Evolutionary conservation across 2,888 invertebrate species (phyloP), one percentile per base, ranked within the genome.

Genomic region (Amblyjoppa fuscipennis): DNA sequence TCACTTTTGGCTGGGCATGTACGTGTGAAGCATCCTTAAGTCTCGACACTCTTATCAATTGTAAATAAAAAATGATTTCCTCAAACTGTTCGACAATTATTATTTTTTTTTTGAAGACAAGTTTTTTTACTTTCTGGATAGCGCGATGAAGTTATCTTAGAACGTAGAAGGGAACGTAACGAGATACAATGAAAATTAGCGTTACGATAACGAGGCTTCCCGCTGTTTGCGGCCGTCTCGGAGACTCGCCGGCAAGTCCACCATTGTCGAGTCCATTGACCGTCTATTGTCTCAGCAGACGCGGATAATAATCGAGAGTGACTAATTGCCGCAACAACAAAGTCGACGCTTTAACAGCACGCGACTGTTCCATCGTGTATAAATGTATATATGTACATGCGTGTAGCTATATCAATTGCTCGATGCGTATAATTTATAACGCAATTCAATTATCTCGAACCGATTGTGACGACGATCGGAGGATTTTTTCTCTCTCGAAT

Each of bases 271-370:
- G 79, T 82, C 75, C 85, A 79, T 82, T 85, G 82, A 79, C 79
- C 75, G 75, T 56, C 79, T 38, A 82, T 82, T 85, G 82, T 85
- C 81, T 68, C 59, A 5, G 56, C 38, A 49, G 53, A 71, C 61
- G 34, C 25, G 59, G n/a, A 76, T 66, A 74, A 75, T 85, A 75
- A 79, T 85, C 64, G 68, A 59, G 56, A 74, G 31, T 81, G 81
- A 82, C 31, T 76, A 79, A 79, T 76, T 82, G 79, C 51, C 75
- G 66, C 59, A 31, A 59, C 75, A 59, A 45, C 61, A n/a, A 68
- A 73, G 66, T 6, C 70, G 61, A 28, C 38, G 28, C 56, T 70
- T 41, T 20, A 28, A 34, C 34, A 34, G 56, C 70, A 59, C 76
- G 80, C 31, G 76, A 51, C 49, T 59, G 31, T 51, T 61, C 49